Evolutionary conservation across 2,797 vertebrate genomes (phyloP).

Genomic region (Darevskia mixta): DNA sequence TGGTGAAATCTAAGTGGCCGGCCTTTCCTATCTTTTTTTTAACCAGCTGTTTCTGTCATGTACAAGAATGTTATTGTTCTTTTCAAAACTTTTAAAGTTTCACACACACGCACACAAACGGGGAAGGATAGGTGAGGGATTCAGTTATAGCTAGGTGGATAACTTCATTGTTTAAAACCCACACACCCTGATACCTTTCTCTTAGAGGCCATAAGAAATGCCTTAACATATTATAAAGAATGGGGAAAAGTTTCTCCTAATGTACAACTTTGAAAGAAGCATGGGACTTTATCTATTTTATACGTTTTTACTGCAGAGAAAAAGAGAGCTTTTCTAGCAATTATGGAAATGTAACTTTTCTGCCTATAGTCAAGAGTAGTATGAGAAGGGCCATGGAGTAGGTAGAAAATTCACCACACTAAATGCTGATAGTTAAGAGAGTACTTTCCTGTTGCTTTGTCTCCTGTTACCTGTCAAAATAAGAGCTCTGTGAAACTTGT

Average conservation of each 20-base stretch:
- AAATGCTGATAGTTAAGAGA: neutral
- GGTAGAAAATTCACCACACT: neutral
- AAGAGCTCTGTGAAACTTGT: neutral
- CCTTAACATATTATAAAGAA: conserved; percentile 32
- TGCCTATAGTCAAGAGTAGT: neutral
- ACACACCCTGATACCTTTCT: conserved; percentile 2
- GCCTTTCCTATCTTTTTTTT: conserved; percentile 55
- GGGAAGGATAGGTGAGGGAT: neutral
- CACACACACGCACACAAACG: neutral
- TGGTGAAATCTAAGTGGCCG: conserved; percentile 39
- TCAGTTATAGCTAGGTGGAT: conserved; percentile 13
- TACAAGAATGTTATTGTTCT: conserved; percentile 24
- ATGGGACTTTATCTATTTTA: conserved; percentile 1
- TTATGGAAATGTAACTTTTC: conserved; percentile 22
- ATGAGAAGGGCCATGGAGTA: neutral
- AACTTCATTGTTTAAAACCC: neutral
- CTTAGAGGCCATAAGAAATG: conserved; percentile 37
- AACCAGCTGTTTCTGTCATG: conserved; percentile 23
- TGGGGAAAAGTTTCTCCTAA: conserved; percentile 5
- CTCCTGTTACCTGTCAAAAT: neutral
- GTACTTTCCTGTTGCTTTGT: neutral
- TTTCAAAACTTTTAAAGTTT: conserved; percentile 39
- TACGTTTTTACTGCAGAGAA: neutral
- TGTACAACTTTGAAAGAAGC: conserved; percentile 33
- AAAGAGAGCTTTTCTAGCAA: neutral